Evolutionary conservation across 2,113 vertebrate species (phyloP).

Genomic region (Leucopternis melanops): DNA sequence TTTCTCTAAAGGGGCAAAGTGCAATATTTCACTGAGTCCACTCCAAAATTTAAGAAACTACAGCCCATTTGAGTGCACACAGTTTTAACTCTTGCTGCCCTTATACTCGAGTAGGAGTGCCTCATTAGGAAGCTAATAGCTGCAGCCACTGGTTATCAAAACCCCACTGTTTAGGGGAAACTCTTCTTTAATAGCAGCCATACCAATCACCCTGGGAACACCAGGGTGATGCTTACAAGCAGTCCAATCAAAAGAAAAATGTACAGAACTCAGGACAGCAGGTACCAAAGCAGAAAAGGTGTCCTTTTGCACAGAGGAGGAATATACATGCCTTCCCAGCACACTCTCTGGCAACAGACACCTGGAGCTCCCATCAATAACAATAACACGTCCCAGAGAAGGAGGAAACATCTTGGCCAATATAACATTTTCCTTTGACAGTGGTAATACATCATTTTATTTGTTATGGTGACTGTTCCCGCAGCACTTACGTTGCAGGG

Average conservation of each 20-base stretch:
- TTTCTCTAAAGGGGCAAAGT: background rate
- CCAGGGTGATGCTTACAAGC: background rate
- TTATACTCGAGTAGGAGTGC: background rate
- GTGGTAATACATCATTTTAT: background rate
- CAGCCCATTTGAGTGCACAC: background rate
- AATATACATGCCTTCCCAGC: background rate
- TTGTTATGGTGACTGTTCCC: background rate
- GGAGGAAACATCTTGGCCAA: background rate
- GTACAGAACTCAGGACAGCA: background rate
- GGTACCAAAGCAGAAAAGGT: background rate
- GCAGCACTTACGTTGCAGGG: background rate
- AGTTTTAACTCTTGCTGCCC: background rate
- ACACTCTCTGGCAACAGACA: background rate
- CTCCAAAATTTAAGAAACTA: background rate
- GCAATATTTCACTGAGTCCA: background rate
- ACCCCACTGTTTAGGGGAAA: background rate
- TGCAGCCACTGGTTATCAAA: background rate
- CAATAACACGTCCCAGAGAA: background rate
- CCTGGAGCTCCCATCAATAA: background rate
- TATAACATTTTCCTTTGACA: constrained; percentile 1
- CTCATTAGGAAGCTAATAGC: background rate
- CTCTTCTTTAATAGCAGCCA: background rate
- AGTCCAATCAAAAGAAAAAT: background rate
- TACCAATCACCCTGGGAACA: background rate
- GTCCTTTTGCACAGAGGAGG: background rate